Evolutionary conservation across 2,797 vertebrate genomes (phyloP).

Genomic region (Peromyscus melanophrys): DNA sequence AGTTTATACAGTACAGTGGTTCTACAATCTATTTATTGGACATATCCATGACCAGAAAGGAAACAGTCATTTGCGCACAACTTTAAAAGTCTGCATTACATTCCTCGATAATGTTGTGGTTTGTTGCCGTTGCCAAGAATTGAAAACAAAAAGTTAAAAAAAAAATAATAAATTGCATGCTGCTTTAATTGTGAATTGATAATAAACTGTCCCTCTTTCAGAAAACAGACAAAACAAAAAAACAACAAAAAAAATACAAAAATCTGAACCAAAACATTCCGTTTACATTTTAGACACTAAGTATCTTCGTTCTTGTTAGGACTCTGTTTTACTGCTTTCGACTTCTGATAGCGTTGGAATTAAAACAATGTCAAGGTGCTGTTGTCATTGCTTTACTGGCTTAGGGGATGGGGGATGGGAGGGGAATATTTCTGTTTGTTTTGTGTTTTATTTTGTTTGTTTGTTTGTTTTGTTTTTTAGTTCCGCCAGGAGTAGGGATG

Average conservation of each 20-base stretch:
- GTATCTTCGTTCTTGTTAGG: constrained; percentile 97
- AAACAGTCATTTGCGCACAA: constrained; percentile 99
- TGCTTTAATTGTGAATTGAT: constrained; percentile 99
- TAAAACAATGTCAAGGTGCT: constrained; percentile 99
- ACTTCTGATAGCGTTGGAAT: constrained; percentile 99
- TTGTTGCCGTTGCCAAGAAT: constrained; percentile 99
- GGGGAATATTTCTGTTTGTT: constrained; percentile 93
- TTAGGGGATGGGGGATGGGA: constrained; percentile 79
- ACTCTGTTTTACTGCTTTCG: constrained; percentile 99
- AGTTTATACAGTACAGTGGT: constrained; percentile 99
- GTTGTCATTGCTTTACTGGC: constrained; percentile 99
- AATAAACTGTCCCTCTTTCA: constrained; percentile 96
- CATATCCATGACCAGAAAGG: constrained; percentile 99
- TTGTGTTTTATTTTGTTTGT: constrained; percentile 93
- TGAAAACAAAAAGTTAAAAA: constrained; percentile 93
- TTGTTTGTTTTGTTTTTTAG: constrained; percentile 95
- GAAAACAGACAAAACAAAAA: constrained; percentile 86
- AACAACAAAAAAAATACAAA: constrained; percentile 79
- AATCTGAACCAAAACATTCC: constrained; percentile 98
- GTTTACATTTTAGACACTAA: constrained; percentile 99
- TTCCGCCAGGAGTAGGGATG: constrained; percentile 91
- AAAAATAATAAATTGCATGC: constrained; percentile 97
- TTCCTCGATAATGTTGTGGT: constrained; percentile 98
- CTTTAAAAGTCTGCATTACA: constrained; percentile 96
- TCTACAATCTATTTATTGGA: constrained; percentile 99